Base-by-base conservation (phyloP, 1,140 invertebrate genomes). In the Drosophila takahashii region DNA sequence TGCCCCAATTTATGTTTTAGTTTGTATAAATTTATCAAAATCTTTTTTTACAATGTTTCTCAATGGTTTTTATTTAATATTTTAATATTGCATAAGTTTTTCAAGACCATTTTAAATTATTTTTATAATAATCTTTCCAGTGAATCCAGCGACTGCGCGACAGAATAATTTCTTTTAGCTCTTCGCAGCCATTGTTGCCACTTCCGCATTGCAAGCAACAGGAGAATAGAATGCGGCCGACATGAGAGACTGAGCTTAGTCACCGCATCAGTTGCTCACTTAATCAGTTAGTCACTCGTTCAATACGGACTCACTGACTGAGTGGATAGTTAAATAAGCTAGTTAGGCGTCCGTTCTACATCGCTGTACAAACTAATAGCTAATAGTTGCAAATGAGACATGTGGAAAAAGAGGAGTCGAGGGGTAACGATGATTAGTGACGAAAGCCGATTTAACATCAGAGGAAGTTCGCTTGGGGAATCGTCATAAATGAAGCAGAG, bases 361-460 rank as follows among this genome's bases (percentile, higher is more conserved):
- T 64, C 62, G 80, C 47, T 61, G 80, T 81, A 70, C 71, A 37
- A 50, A 57, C 39, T 81, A 81, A 81, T 81, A 26, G 51, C 54
- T 83, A 83, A 83, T 81, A 36, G 51, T 45, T 10, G 45, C n/a
- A 57, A 52, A 66, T 59, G 61, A 34, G 48, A 58, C 37, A 57
- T 75, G 71, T 64, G 71, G 45, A 51, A 61, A 60, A 15, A 29
- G 15, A 32, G 4, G 57, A 16, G 39, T 29, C 5, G 34, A 11
- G n/a, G 16, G 32, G 42, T 34, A 66, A 37, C 18, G 9, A 56
- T 54, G 60, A 45, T 53, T 66, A 66, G 42, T 53, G 62, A 54
- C 41, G 26, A 67, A 34, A 50, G 22, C 22, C 18, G 4, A 51
- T 15, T 42, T 7, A 62, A 39, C 39, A 37, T 18, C 7, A 42